These are phyloP conservation scores for Microcaecilia unicolor DNA, from an alignment of 2,797 vertebrate species.

Conservation along the genomic window DNA sequence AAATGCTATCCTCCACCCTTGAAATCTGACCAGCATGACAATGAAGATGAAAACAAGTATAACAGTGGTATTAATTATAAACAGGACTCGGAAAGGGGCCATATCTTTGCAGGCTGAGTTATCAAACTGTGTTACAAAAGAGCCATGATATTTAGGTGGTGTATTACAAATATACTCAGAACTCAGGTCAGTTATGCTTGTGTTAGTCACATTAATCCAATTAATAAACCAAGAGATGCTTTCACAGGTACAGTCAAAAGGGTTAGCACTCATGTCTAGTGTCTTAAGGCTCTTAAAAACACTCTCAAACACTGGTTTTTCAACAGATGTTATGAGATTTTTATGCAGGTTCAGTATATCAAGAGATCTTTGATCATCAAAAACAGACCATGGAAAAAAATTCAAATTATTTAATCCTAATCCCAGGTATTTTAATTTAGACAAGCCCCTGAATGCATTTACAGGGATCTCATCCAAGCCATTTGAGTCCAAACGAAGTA, in stretches of 20 bases:
- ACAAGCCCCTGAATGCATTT: constrained; percentile 57
- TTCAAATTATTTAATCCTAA: constrained; percentile 76
- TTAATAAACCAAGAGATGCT: constrained; percentile 85
- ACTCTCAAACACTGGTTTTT: constrained; percentile 60
- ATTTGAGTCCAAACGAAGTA: constrained; percentile 73
- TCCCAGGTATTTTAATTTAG: constrained; percentile 55
- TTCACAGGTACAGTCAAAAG: constrained; percentile 93
- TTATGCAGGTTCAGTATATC: constrained; percentile 66
- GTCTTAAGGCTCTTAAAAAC: constrained; percentile 60
- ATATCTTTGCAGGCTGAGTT: constrained; percentile 76
- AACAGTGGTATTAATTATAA: constrained; percentile 50
- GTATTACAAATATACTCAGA: constrained; percentile 83
- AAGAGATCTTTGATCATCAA: constrained; percentile 65
- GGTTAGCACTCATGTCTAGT: constrained; percentile 76
- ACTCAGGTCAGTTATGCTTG: constrained; percentile 43
- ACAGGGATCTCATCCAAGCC: constrained; percentile 86
- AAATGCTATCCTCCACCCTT: constrained; percentile 88
- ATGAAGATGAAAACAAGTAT: constrained; percentile 45
- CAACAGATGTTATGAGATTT: constrained; percentile 81
- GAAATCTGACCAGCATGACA: constrained; percentile 66
- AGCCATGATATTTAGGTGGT: constrained; percentile 69
- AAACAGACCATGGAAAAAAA: constrained; percentile 57
- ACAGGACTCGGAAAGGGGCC: constrained; percentile 72
- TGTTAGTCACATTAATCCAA: constrained; percentile 75
- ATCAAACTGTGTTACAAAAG: constrained; percentile 65